phyloP scores from a whole-genome alignment of 2,888 invertebrate genomes.

The Brenthis hecate region DNA sequence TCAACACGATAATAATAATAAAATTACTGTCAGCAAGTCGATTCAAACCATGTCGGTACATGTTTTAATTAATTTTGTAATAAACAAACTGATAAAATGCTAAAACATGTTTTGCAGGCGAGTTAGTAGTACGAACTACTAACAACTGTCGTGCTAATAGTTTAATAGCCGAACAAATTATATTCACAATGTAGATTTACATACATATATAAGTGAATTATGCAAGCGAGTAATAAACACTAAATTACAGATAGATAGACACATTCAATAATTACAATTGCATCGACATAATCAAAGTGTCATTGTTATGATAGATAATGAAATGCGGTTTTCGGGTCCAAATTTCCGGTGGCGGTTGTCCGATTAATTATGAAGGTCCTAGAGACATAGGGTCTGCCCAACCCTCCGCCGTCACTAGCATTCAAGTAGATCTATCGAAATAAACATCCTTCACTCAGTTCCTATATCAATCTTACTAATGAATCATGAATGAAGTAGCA shows the following conservation, averaged over 20 bases:
- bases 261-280: conserved; percentile 1
- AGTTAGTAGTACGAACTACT: too few relatives aligned
- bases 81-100: too few relatives aligned
- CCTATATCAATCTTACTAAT: not conserved
- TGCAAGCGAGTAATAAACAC: not conserved
- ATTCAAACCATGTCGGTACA: too few relatives aligned
- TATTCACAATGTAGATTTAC: not conserved
- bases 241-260: too few relatives aligned
- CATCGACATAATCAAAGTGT: conserved; percentile 18
- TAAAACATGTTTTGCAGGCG: too few relatives aligned
- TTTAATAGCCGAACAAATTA: too few relatives aligned
- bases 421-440: conserved; percentile 8
- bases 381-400: conserved; percentile 23
- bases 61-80: too few relatives aligned
- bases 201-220: not conserved
- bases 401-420: conserved; percentile 27
- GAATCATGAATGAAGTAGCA: not conserved
- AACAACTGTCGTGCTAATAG: too few relatives aligned
- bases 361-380: conserved; percentile 33
- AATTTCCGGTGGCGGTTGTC: conserved; percentile 23
- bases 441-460: not conserved
- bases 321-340: conserved; percentile 23
- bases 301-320: conserved; percentile 32
- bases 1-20: too few relatives aligned
- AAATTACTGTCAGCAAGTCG: too few relatives aligned